phyloP scores from a whole-genome alignment of 2,797 vertebrate species.

The Rhinogobio ventralis region DNA sequence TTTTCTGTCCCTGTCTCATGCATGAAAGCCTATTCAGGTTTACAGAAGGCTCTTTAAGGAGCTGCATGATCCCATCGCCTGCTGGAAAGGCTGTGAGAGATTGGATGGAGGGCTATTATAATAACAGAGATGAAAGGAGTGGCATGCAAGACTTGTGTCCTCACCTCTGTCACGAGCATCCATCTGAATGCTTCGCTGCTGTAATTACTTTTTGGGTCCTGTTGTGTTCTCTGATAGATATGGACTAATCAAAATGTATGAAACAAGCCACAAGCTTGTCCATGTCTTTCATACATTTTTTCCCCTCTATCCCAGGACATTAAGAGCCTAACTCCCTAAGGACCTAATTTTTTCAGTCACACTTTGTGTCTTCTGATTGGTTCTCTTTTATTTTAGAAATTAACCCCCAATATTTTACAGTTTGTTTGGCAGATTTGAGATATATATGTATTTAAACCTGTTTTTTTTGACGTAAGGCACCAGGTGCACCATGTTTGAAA shows the following conservation, averaged over 20 bases:
- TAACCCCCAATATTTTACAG: neutral
- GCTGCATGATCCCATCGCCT: slow-evolving; percentile 11
- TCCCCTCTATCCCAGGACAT: neutral
- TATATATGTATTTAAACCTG: neutral
- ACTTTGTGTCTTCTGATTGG: neutral
- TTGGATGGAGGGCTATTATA: slow-evolving; percentile 16
- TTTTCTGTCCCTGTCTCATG: slow-evolving; percentile 36
- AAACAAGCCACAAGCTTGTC: neutral
- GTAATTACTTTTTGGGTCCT: slow-evolving; percentile 29
- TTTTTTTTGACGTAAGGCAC: neutral
- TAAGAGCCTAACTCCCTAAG: neutral
- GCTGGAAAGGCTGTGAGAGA: slow-evolving; percentile 16
- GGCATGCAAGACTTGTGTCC: slow-evolving; percentile 5
- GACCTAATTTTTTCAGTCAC: neutral
- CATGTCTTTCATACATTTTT: neutral
- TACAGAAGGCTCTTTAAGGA: slow-evolving; percentile 46
- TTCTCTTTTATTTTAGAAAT: neutral
- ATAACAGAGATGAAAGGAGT: slow-evolving; percentile 31
- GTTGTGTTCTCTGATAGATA: slow-evolving; percentile 23
- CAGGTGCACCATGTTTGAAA: slow-evolving; percentile 19
- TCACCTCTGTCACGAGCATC: neutral
- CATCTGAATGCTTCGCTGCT: neutral
- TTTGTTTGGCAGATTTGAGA: neutral
- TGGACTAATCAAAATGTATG: slow-evolving; percentile 17
- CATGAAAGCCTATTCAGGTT: slow-evolving; percentile 42